Evolutionary conservation across 1,140 invertebrate species (phyloP), one percentile per base, ranked within the genome.

Genomic region (Drosophila nannoptera): DNA sequence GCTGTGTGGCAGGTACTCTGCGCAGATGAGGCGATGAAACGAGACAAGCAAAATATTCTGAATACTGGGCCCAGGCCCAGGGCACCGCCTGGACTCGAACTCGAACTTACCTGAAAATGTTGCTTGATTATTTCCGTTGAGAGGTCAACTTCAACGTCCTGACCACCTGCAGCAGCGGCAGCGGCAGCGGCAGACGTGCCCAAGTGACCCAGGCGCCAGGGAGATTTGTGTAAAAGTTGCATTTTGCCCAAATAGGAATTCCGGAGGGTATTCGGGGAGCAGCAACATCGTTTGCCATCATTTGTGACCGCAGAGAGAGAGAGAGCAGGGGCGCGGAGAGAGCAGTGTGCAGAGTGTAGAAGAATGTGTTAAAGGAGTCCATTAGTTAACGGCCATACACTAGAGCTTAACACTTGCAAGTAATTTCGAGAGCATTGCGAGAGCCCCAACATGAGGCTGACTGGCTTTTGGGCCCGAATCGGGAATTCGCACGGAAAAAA

Each of bases 1-100:
- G 94, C 94, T 69, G 93, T 91, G 89, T 95, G 94, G 88, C 94
- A 96, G 38, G 94, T 96, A 77, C 93, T 94, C 89, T 94, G 55
- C 88, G 88, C 54, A 4, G 12, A 40, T 48, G 16, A 5, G 8
- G 22, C 11, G 7, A 36, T 3, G 6, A 14, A 33, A 22, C 1
- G 35, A 36, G 33, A 43, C 12, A 35, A 38, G 38, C 35, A 43
- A 75, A 58, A 84, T 80, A 73, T 68, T 71, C 52, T 56, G 45
- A 46, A 60, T 62, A 52, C 40, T 22, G 22, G 3, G 22, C 22
- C 22, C 22, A 22, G 32, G 64, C 22, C 29, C 31, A 1, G 8
- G 32, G 52, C 50, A 48, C 62, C n/a, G 52, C 40, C 43, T 22
- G 22, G n/a, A 35, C 40, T 7, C 0, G 9, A 16, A 31, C 35